These are phyloP conservation scores for Speoplatyrhinus poulsoni DNA, from an alignment of 2,113 vertebrate genomes.

Conservation along the genomic window DNA sequence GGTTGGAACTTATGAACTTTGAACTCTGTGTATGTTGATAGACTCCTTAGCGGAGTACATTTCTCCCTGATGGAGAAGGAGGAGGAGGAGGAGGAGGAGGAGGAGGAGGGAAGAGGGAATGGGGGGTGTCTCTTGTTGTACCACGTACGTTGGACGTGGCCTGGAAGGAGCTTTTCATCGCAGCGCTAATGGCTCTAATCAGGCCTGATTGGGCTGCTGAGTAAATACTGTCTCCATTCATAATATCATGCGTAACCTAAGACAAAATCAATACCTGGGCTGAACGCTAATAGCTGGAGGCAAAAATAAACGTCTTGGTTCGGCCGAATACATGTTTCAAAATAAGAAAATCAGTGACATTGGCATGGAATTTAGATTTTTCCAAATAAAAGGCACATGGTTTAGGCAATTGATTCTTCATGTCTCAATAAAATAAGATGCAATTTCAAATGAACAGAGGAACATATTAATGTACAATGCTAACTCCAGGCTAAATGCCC, in stretches of 20 bases:
- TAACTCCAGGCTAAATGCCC: conserved; percentile 1
- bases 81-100: not conserved
- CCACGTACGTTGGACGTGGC: conserved; percentile 50
- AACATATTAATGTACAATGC: conserved; percentile 19
- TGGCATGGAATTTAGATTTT: conserved; percentile 46
- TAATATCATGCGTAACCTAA: conserved; percentile 64
- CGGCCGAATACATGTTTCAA: conserved; percentile 52
- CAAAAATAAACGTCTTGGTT: conserved; percentile 50
- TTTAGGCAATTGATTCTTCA: conserved; percentile 9
- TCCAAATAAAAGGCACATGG: conserved; percentile 44
- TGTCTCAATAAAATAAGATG: conserved; percentile 9
- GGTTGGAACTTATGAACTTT: conserved; percentile 60
- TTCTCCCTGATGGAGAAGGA: conserved; percentile 46
- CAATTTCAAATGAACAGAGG: conserved; percentile 9
- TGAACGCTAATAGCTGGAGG: conserved; percentile 47
- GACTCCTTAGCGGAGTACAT: conserved; percentile 54
- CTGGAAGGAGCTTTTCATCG: conserved; percentile 69
- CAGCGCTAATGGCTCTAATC: conserved; percentile 71
- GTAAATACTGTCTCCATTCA: conserved; percentile 66
- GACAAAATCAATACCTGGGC: conserved; percentile 67
- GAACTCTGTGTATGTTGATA: conserved; percentile 43
- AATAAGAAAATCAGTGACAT: conserved; percentile 48
- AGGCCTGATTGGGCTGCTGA: conserved; percentile 68
- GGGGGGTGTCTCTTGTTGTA: conserved; percentile 54
- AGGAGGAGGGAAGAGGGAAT: conserved; percentile 39